phyloP scores from a whole-genome alignment of 2,113 vertebrate species.

The Nothoprocta perdicaria region DNA sequence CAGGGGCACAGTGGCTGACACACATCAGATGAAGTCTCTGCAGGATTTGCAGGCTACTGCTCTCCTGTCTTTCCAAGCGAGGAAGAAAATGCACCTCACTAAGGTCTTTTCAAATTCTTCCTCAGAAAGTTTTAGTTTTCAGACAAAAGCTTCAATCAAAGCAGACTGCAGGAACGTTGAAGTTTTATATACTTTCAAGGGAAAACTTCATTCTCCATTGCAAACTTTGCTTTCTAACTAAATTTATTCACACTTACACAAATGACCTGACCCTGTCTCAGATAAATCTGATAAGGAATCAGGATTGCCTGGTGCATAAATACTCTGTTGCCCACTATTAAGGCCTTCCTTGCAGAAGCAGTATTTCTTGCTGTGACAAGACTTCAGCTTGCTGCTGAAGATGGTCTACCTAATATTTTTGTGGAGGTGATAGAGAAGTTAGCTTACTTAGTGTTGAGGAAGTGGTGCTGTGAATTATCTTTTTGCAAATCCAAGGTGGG shows the following conservation, averaged over 20 bases:
- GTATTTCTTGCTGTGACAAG: background rate
- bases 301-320: background rate
- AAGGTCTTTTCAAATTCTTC: background rate
- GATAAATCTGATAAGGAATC: background rate
- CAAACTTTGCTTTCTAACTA: background rate
- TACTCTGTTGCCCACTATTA: background rate
- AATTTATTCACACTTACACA: background rate
- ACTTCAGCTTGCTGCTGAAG: background rate
- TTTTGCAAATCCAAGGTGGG: background rate
- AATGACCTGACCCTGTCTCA: background rate
- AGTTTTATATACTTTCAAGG: background rate
- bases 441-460: background rate
- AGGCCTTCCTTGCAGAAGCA: background rate
- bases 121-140: background rate
- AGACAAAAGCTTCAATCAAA: background rate
- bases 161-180: background rate
- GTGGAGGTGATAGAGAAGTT: background rate
- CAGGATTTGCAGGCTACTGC: background rate
- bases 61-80: background rate
- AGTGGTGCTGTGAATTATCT: background rate
- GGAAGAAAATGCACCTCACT: background rate
- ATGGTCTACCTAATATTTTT: background rate
- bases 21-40: background rate
- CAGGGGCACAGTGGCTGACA: accelerated
- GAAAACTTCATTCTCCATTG: background rate